A percentile compares a stretch with the other conserved stretches of the same genome.
Conservation (phyloP, 2,888 invertebrate species). For the Lithophane socia region DNA sequence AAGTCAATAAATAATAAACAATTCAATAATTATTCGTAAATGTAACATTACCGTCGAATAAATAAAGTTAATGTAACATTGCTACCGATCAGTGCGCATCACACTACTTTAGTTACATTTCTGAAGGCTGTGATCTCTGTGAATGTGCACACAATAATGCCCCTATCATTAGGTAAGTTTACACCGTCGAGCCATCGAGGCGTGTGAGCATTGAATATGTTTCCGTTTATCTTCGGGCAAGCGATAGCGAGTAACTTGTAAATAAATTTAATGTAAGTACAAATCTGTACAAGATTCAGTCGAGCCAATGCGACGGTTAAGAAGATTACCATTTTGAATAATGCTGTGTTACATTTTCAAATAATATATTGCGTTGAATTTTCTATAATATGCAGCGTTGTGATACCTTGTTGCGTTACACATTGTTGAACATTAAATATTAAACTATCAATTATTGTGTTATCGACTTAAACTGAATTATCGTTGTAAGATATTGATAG, state of each 20-base stretch:
- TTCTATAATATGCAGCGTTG: conserved; percentile 36
- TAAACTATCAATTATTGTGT: conserved; percentile 51
- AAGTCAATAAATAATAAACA: conserved; percentile 55
- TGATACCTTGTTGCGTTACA: conserved; percentile 45
- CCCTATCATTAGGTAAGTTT: conserved; percentile 66
- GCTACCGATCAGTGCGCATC: conserved; percentile 63
- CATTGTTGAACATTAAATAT: conserved; percentile 57
- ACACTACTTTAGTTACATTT: conserved; percentile 60
- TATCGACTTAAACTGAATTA: conserved; percentile 39
- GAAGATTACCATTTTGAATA: conserved; percentile 46
- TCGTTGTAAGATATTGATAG: conserved; percentile 55
- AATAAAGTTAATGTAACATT: conserved; percentile 42
- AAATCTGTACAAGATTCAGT: conserved; percentile 67
- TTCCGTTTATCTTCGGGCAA: conserved; percentile 68
- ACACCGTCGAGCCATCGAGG: conserved; percentile 47
- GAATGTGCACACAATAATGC: conserved; percentile 63
- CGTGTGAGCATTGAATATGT: conserved; percentile 42
- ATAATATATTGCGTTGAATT: conserved; percentile 52
- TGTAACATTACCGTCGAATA: conserved; percentile 57
- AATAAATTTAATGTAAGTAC: conserved; percentile 66
- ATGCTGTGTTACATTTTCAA: conserved; percentile 47
- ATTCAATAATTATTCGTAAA: conserved; percentile 63
- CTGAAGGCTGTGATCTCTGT: conserved; percentile 68
- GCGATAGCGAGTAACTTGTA: conserved; percentile 64
- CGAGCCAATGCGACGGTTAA: conserved; percentile 64